Evolutionary conservation across 2,888 invertebrate genomes (phyloP).

Genomic region (Beris chalybata): DNA sequence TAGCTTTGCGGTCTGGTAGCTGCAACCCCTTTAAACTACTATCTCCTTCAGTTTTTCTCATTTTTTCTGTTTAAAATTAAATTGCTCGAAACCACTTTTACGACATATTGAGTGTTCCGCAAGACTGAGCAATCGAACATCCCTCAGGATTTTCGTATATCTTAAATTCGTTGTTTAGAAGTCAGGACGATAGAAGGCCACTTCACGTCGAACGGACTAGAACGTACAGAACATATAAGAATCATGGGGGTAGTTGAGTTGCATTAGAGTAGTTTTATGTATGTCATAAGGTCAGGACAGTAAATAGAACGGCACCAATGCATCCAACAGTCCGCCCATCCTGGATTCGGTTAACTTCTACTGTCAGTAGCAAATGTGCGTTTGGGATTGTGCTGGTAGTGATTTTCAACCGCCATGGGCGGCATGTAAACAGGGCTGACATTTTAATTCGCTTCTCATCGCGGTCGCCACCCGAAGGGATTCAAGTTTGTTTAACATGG

Average conservation of each 20-base stretch:
- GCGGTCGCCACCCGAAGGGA: conserved; percentile 16
- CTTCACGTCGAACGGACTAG: too few relatives aligned
- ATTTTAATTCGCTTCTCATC: conserved; percentile 32
- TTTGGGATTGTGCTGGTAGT: conserved; percentile 4
- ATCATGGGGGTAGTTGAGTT: too few relatives aligned
- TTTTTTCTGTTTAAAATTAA: conserved; percentile 20
- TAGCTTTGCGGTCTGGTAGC: neutral
- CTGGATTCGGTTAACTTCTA: too few relatives aligned
- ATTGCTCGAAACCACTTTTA: conserved; percentile 23
- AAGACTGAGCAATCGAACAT: conserved; percentile 13
- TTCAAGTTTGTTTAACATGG: conserved; percentile 36
- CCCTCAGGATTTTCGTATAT: neutral
- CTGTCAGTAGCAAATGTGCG: too few relatives aligned
- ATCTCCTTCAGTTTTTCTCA: neutral
- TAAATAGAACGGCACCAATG: too few relatives aligned
- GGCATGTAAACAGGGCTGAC: conserved; percentile 16
- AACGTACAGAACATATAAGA: too few relatives aligned
- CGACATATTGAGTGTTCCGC: conserved; percentile 25
- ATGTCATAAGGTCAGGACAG: too few relatives aligned
- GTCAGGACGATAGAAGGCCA: too few relatives aligned
- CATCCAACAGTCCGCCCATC: too few relatives aligned
- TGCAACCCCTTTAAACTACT: conserved; percentile 2
- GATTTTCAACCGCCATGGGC: conserved; percentile 20
- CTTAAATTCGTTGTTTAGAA: too few relatives aligned
- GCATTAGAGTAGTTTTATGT: too few relatives aligned